A percentile compares a stretch with the other conserved stretches of the same genome.
phyloP scores from a whole-genome alignment of 2,797 vertebrate genomes.

The Anguilla anguilla region DNA sequence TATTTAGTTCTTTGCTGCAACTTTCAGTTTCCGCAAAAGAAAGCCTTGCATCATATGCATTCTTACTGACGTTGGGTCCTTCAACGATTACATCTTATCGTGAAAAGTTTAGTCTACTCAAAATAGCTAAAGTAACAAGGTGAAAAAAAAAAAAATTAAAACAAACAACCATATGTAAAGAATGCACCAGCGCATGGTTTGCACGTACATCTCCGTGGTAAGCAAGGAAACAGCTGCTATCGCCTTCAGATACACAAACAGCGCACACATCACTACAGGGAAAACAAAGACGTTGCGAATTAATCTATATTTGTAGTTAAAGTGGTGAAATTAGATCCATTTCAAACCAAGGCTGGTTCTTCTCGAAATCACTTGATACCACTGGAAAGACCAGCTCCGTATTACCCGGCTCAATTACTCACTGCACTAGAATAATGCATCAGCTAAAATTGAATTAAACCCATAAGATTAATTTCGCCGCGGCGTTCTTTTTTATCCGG shows the following conservation, averaged over 20 bases:
- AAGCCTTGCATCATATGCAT: not conserved
- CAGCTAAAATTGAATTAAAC: constrained; percentile 10
- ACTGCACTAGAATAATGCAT: not conserved
- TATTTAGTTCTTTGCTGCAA: not conserved
- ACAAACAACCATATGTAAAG: constrained; percentile 3
- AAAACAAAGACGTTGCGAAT: not conserved
- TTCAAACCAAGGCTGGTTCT: not conserved
- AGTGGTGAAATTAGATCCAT: constrained; percentile 3
- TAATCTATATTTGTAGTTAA: not conserved
- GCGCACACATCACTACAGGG: not conserved
- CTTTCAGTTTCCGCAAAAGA: not conserved
- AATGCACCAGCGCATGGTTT: not conserved
- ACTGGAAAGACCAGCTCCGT: not conserved
- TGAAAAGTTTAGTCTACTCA: constrained; percentile 24
- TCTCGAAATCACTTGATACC: not conserved
- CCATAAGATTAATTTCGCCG: constrained; percentile 4
- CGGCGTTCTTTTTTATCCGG: not conserved
- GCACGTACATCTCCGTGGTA: not conserved
- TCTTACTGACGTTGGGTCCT: not conserved
- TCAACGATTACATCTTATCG: not conserved
- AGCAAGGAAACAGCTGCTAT: not conserved
- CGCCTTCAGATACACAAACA: not conserved
- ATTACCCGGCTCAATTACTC: constrained; percentile 1
- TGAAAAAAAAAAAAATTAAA: constrained; percentile 18
- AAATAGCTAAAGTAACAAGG: not conserved